These are phyloP conservation scores for Asbolus verrucosus DNA, from an alignment of 1,140 invertebrate genomes.

Conservation along the genomic window DNA sequence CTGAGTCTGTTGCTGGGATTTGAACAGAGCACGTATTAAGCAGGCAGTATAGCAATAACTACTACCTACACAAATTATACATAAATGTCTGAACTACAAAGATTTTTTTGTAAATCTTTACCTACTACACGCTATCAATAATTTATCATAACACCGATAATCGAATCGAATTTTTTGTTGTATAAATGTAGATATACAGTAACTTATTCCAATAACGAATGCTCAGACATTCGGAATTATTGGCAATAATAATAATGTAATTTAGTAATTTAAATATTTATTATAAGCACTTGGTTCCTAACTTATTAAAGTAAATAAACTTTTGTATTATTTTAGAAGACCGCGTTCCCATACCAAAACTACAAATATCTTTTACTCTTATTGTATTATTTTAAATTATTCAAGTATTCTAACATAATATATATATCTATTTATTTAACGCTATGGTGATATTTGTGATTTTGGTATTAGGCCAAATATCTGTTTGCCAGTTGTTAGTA, in stretches of 20 bases:
- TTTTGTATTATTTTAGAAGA: slow-evolving; percentile 56
- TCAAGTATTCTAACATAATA: slow-evolving; percentile 48
- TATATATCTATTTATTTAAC: slow-evolving; percentile 43
- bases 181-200: slow-evolving; percentile 64
- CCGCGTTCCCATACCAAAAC: slow-evolving; percentile 45
- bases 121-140: slow-evolving; percentile 41
- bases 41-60: slow-evolving; percentile 25
- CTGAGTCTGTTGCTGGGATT: slow-evolving; percentile 29
- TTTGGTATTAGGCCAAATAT: slow-evolving; percentile 51
- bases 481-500: slow-evolving; percentile 49
- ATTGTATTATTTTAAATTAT: slow-evolving; percentile 50
- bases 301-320: slow-evolving; percentile 59
- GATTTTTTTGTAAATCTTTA: slow-evolving; percentile 28
- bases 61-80: slow-evolving; percentile 9
- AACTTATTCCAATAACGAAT: slow-evolving; percentile 58
- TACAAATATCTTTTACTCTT: slow-evolving; percentile 47
- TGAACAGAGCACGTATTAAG: slow-evolving; percentile 6
- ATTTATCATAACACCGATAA: slow-evolving; percentile 37
- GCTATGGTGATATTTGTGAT: slow-evolving; percentile 42
- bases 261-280: slow-evolving; percentile 62
- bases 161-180: slow-evolving; percentile 53
- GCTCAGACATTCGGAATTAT: slow-evolving; percentile 51
- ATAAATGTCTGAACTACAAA: background rate
- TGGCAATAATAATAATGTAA: slow-evolving; percentile 58
- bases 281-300: slow-evolving; percentile 66